These are phyloP conservation scores for Mandrillus leucophaeus DNA, from an alignment of 2,113 vertebrate species.

Conservation along the genomic window DNA sequence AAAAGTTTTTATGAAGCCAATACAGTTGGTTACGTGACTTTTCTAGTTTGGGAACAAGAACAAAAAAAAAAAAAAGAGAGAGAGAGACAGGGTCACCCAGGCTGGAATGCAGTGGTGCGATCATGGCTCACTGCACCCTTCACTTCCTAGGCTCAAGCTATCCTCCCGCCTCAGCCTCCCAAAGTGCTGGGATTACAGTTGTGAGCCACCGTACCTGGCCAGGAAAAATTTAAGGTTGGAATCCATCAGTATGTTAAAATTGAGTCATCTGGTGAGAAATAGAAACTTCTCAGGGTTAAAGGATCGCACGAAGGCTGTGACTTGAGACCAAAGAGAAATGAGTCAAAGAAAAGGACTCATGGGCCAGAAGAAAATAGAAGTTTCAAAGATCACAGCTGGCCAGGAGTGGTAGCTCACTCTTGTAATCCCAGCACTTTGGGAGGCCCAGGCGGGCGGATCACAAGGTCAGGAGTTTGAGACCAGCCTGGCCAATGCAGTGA, in stretches of 20 bases:
- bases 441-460: too few species aligned
- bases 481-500: too few species aligned
- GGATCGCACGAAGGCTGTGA: not conserved
- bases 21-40: not conserved
- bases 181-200: too few species aligned
- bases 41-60: not conserved
- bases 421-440: too few species aligned
- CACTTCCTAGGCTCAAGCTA: too few species aligned
- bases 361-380: not conserved
- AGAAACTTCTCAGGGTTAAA: not conserved
- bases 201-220: too few species aligned
- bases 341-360: not conserved
- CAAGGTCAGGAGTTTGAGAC: too few species aligned
- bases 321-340: not conserved
- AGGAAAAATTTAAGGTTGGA: not conserved
- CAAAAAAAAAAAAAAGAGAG: not conserved
- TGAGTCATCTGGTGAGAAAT: not conserved
- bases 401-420: too few species aligned
- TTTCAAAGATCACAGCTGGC: not conserved
- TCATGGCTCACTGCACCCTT: too few species aligned
- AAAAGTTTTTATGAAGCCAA: not conserved
- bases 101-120: too few species aligned
- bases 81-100: too few species aligned
- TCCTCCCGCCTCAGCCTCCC: too few species aligned
- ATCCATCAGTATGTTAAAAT: not conserved